Conservation (phyloP, 1,140 invertebrate genomes). For the Thrips palmi region DNA sequence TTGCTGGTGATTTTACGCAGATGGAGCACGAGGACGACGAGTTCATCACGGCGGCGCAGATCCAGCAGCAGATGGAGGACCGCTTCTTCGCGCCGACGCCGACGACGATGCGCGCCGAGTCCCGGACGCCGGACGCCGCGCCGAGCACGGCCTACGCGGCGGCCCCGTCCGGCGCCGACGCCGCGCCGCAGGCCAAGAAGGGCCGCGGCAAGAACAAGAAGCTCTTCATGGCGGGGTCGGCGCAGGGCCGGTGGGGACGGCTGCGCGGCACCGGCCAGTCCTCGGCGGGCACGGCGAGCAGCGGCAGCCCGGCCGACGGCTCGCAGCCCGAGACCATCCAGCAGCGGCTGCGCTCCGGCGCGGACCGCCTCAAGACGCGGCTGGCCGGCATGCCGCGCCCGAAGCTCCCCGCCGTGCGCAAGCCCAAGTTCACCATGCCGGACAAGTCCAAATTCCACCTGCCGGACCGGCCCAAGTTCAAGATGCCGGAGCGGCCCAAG, state of each 20-base stretch:
- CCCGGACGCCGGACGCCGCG: conserved; percentile 3
- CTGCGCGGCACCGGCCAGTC: no score
- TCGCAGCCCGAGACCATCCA: no score
- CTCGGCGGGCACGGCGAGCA: no score
- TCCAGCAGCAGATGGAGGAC: conserved; percentile 35
- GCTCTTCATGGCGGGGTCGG: background rate
- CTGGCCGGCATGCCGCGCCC: conserved; percentile 14
- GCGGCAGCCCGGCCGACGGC: no score
- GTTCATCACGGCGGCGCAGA: conserved; percentile 19
- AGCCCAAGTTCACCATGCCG: conserved; percentile 20
- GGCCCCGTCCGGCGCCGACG: background rate
- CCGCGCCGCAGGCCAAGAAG: background rate
- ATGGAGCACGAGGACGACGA: conserved; percentile 18
- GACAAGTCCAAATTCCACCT: conserved; percentile 31
- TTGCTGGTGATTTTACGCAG: no score
- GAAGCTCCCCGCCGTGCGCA: conserved; percentile 14
- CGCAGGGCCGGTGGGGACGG: no score
- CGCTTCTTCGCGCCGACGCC: conserved; percentile 21
- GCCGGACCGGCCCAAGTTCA: conserved; percentile 36
- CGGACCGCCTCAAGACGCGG: no score
- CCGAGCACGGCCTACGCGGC: background rate
- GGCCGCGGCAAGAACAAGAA: background rate
- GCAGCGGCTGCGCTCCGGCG: no score
- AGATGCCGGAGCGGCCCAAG: conserved; percentile 36
- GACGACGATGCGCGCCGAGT: conserved; percentile 13